Evolutionary conservation across 2,797 vertebrate species (phyloP).

Genomic region (Dendrocincla tyrannina): DNA sequence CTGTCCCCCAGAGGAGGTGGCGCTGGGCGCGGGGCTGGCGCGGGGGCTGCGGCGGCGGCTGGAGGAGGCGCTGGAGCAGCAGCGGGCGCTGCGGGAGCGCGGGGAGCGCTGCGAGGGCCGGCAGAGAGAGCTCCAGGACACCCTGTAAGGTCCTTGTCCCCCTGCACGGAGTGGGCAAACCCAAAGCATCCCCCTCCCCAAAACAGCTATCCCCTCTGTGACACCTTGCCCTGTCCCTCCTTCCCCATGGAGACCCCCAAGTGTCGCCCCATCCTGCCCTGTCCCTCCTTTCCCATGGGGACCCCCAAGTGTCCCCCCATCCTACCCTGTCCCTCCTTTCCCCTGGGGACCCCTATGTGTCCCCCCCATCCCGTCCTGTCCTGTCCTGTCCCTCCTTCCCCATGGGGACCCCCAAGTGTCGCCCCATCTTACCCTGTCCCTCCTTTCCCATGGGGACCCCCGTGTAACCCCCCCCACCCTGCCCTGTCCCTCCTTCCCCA

Average conservation of each 20-base stretch:
- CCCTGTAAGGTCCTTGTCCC: neutral
- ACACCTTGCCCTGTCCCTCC: too few relatives aligned
- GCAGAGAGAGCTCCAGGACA: neutral
- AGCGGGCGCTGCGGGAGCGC: neutral
- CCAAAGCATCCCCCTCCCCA: neutral
- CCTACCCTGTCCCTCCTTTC: too few relatives aligned
- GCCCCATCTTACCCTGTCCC: neutral
- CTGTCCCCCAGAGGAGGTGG: neutral
- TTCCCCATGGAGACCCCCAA: too few relatives aligned
- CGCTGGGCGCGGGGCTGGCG: neutral
- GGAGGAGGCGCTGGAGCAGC: neutral
- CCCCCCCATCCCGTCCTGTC: too few relatives aligned
- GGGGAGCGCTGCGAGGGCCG: neutral
- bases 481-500: too few relatives aligned
- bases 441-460: neutral
- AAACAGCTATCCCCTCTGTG: neutral
- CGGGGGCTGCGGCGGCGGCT: constrained; percentile 8
- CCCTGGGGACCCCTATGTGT: neutral
- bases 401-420: neutral
- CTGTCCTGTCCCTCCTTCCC: too few relatives aligned
- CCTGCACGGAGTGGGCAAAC: neutral
- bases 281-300: neutral
- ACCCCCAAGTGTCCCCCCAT: neutral
- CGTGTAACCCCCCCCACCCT: too few relatives aligned
- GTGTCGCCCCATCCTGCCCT: neutral